Evolutionary conservation across 2,797 vertebrate genomes (phyloP), one percentile per base, ranked within the genome.

Genomic region (Chiroxiphia lanceolata): DNA sequence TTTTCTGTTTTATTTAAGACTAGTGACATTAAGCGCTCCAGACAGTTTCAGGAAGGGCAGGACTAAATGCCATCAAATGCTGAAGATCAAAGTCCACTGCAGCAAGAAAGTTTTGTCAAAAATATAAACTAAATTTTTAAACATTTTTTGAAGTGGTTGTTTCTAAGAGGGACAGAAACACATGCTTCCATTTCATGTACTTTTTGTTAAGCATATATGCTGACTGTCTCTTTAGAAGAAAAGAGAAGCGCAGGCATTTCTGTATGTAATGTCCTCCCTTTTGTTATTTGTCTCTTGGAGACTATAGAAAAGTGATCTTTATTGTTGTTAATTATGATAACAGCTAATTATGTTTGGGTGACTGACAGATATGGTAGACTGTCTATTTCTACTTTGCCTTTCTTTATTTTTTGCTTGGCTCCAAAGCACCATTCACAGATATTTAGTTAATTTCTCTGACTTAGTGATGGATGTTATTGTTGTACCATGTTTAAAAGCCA

Each of bases 291-390:
- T 71, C 42, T 88, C 21, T 47, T 77, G 45, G 54, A 89, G 61
- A 50, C 40, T 40, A 12, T 17, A 75, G 76, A 78, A 79, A 87
- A 91, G 65, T 44, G 38, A 61, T 61, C 75, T 87, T 84, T 50
- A 15, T 89, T 91, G 69, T 76, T 78, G 64, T 69, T 92, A 81
- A 47, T 69, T 33, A 47, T 86, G 29, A 22, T 88, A 89, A 45
- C 40, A 81, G 56, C 50, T 80, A 85, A 88, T 96, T 89, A 90
- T 79, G 47, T 91, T 80, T 86, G 80, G 7, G 44, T 90, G 83
- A 79, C 40, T 89, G 80, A 76, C 51, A 72, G 42, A 42, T 81
- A 48, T 64, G 69, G 36, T 68, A 81, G 64, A 57, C 27, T 14
- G 9, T 70, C 42, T 85, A 6, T 59, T 95, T 94, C 74, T 75